Conservation (phyloP, 2,888 invertebrate species). For the Oeneis ivallda region DNA sequence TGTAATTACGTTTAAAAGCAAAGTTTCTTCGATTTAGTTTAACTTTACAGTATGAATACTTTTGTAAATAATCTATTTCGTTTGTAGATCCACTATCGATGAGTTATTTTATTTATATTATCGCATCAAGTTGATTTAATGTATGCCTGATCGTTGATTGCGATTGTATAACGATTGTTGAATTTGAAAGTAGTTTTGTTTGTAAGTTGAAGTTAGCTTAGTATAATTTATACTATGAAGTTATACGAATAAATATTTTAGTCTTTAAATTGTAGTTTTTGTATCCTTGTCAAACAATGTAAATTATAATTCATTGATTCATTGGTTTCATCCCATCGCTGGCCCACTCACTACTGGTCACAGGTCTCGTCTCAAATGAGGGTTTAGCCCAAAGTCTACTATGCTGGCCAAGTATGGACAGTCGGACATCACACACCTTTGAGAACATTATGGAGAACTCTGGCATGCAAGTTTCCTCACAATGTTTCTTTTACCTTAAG, state of each 20-base stretch:
- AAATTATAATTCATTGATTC: not conserved
- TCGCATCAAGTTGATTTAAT: not conserved
- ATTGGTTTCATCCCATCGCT: too few species aligned
- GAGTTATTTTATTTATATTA: too few species aligned
- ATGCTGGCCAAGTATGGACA: too few species aligned
- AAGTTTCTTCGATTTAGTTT: not conserved
- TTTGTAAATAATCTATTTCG: too few species aligned
- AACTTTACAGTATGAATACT: not conserved
- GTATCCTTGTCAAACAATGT: not conserved
- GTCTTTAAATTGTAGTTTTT: constrained; percentile 17
- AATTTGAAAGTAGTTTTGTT: not conserved
- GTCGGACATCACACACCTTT: too few species aligned
- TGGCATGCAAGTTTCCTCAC: too few species aligned
- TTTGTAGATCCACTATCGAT: too few species aligned
- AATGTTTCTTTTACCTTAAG: too few species aligned
- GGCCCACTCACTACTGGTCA: too few species aligned
- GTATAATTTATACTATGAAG: constrained; percentile 1
- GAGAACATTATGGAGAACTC: too few species aligned
- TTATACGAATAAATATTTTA: constrained; percentile 19
- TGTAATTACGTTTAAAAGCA: not conserved
- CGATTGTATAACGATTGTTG: not conserved
- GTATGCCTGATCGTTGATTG: not conserved
- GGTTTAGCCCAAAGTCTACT: too few species aligned
- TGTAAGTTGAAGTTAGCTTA: not conserved
- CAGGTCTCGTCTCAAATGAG: too few species aligned